Percentiles rank a stretch among this genome's conserved stretches.
Conservation (phyloP, 2,113 vertebrate species). For the Brachypteracias leptosomus region DNA sequence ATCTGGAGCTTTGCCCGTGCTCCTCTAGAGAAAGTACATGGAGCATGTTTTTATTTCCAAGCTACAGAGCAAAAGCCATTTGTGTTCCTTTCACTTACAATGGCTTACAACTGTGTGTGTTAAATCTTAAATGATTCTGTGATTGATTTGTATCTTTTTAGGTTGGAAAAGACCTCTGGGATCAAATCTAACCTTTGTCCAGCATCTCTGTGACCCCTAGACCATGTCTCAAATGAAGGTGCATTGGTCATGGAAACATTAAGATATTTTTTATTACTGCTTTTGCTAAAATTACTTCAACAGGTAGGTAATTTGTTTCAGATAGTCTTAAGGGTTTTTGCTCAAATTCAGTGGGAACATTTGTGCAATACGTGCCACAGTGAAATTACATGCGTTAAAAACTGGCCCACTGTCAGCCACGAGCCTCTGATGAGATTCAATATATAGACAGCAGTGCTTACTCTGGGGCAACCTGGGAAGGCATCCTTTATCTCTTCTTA, state of each 20-base stretch:
- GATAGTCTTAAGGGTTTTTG: background rate
- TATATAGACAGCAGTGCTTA: background rate
- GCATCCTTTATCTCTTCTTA: background rate
- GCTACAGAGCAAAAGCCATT: background rate
- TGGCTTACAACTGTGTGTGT: background rate
- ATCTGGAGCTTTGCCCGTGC: background rate
- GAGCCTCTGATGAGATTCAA: background rate
- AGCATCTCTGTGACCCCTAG: no score
- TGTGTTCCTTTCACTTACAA: background rate
- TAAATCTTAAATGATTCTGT: no score
- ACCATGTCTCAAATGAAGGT: no score
- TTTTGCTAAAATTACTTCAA: background rate
- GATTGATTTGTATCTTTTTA: no score
- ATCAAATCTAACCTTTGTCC: no score
- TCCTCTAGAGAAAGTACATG: background rate
- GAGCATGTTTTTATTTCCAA: background rate
- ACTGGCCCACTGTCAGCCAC: background rate
- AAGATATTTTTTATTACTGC: background rate
- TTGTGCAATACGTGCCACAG: rapidly evolving
- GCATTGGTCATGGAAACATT: background rate
- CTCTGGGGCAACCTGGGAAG: background rate
- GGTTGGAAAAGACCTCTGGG: no score
- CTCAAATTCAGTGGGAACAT: background rate
- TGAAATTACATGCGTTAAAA: background rate
- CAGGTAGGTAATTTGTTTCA: background rate